Conservation (phyloP, 2,113 vertebrate genomes). For the Felis chaus region DNA sequence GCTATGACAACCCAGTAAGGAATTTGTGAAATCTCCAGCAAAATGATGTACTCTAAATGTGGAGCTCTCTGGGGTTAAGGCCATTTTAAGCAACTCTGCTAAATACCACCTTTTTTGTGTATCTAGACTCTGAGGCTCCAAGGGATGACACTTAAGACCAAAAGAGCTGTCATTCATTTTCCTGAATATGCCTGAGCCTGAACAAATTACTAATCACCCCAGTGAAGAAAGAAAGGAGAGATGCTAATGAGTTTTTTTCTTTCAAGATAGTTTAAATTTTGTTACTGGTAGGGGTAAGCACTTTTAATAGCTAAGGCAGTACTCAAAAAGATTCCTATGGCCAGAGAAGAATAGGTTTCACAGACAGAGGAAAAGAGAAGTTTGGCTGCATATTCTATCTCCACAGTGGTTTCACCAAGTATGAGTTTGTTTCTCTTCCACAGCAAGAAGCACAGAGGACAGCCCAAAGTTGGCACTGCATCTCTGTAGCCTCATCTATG, state of each 20-base stretch:
- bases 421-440: not conserved
- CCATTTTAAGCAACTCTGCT: conserved; percentile 74
- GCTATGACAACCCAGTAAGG: conserved; percentile 79
- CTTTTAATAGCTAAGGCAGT: conserved; percentile 29
- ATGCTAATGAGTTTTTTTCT: conserved; percentile 10
- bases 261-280: not conserved
- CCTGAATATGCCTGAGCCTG: not conserved
- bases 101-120: conserved; percentile 70
- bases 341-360: not conserved
- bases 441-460: not conserved
- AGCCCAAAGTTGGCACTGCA: not conserved
- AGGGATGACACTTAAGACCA: conserved; percentile 71
- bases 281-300: not conserved
- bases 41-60: conserved; percentile 74
- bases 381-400: not conserved
- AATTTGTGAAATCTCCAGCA: conserved; percentile 87
- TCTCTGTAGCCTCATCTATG: too few species aligned
- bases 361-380: not conserved
- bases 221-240: not conserved
- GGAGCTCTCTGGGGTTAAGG: conserved; percentile 73
- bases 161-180: conserved; percentile 32
- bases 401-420: not conserved
- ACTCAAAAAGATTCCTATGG: not conserved
- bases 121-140: conserved; percentile 81
- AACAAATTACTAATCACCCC: not conserved